These are phyloP conservation scores for Pentalonia nigronervosa DNA, from an alignment of 1,140 invertebrate species.

Conservation along the genomic window DNA sequence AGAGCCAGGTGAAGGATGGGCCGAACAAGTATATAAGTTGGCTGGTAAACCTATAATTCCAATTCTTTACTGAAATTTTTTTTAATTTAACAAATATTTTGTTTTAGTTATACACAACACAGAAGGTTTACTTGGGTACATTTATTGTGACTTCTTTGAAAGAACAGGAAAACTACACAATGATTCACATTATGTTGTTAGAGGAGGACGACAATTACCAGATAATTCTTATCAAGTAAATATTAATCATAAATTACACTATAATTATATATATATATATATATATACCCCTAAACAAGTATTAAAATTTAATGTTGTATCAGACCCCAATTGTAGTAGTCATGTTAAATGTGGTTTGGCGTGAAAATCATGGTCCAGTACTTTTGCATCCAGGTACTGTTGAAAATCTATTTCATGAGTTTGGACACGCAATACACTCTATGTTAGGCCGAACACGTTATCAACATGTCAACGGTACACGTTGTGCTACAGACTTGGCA, in stretches of 20 bases:
- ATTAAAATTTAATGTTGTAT: constrained; percentile 49
- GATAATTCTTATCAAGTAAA: constrained; percentile 85
- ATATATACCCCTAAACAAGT: constrained; percentile 35
- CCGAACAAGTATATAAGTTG: constrained; percentile 87
- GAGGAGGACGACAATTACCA: constrained; percentile 82
- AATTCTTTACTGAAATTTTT: neutral
- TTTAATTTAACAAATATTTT: neutral
- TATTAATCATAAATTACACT: neutral
- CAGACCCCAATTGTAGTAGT: constrained; percentile 93
- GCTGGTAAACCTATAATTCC: constrained; percentile 66
- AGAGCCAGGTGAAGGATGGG: constrained; percentile 83
- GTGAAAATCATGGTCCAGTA: constrained; percentile 78
- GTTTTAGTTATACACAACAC: constrained; percentile 73
- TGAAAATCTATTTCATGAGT: constrained; percentile 98
- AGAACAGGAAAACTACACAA: constrained; percentile 89
- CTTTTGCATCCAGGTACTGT: constrained; percentile 83
- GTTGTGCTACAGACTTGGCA: constrained; percentile 96
- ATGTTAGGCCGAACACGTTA: constrained; percentile 95
- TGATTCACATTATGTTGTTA: constrained; percentile 98
- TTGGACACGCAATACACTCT: constrained; percentile 99
- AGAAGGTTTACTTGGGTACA: constrained; percentile 86
- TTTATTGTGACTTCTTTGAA: constrained; percentile 98
- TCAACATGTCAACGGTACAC: constrained; percentile 96
- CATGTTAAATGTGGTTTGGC: constrained; percentile 85
- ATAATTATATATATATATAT: neutral